Percentiles rank a stretch among this genome's conserved stretches.
These are phyloP conservation scores for Tamandua tetradactyla DNA, from an alignment of 2,797 vertebrate species.

Conservation along the genomic window DNA sequence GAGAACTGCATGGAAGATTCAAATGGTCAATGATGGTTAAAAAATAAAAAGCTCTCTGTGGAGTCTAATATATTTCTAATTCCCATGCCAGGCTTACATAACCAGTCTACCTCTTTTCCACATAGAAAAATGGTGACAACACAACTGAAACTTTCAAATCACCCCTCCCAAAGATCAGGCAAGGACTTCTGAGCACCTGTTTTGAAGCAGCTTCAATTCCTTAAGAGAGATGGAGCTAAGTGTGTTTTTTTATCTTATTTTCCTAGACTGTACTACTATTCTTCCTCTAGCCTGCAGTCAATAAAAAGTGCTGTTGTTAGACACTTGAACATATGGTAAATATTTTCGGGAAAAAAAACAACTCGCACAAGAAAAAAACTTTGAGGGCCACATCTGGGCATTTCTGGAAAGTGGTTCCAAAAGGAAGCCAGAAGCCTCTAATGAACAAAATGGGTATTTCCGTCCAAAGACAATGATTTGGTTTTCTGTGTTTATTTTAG, in stretches of 20 bases:
- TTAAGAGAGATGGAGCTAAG: neutral
- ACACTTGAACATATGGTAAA: constrained; percentile 38
- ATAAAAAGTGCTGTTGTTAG: constrained; percentile 1
- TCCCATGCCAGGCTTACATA: constrained; percentile 21
- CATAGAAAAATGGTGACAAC: constrained; percentile 34
- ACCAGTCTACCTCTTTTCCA: constrained; percentile 31
- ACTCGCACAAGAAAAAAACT: neutral
- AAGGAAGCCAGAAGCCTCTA: constrained; percentile 43
- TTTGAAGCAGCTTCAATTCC: neutral
- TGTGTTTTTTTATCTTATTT: neutral
- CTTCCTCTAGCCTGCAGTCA: neutral
- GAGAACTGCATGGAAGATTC: neutral
- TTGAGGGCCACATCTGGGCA: constrained; percentile 56
- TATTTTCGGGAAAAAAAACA: constrained; percentile 36
- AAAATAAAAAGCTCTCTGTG: neutral
- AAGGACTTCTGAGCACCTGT: constrained; percentile 48
- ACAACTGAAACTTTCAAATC: constrained; percentile 39
- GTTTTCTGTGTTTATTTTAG: constrained; percentile 35
- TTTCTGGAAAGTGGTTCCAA: constrained; percentile 33
- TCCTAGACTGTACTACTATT: neutral
- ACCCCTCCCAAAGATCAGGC: constrained; percentile 26
- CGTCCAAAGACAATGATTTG: constrained; percentile 5
- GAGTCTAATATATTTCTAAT: constrained; percentile 4
- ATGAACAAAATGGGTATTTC: constrained; percentile 35
- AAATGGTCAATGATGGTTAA: neutral